These are phyloP conservation scores for Lasioglossum albipes DNA, from an alignment of 1,140 invertebrate species.

Conservation along the genomic window DNA sequence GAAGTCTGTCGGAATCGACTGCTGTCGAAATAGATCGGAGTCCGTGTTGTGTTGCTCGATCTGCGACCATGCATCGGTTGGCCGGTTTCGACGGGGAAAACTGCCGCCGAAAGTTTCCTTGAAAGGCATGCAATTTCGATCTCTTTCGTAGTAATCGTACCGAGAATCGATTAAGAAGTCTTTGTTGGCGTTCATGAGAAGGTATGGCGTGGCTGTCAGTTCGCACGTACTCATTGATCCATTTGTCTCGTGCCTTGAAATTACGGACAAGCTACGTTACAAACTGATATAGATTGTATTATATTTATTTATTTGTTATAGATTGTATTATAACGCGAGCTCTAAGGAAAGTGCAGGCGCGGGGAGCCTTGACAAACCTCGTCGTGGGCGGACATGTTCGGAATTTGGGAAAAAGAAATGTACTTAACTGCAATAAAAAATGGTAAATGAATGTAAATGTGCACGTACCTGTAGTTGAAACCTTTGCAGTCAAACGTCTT, in stretches of 20 bases:
- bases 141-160: slow-evolving; percentile 88
- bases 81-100: background rate
- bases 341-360: no score
- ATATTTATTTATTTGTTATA: no score
- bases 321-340: no score
- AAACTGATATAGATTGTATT: background rate
- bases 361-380: no score
- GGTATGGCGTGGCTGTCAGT: slow-evolving; percentile 84
- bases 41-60: background rate
- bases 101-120: no score
- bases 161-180: slow-evolving; percentile 85
- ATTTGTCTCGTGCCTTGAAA: slow-evolving; percentile 76
- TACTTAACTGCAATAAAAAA: no score
- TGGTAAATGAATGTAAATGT: no score
- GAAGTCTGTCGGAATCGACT: background rate
- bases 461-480: slow-evolving; percentile 88
- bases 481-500: slow-evolving; percentile 88
- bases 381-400: no score
- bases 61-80: background rate
- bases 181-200: slow-evolving; percentile 82
- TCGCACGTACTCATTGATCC: slow-evolving; percentile 86
- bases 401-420: background rate
- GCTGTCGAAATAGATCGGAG: background rate
- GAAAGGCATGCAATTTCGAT: slow-evolving; percentile 77
- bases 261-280: background rate